These are phyloP conservation scores for Leuciscus waleckii DNA, from an alignment of 2,797 vertebrate genomes.

Conservation along the genomic window DNA sequence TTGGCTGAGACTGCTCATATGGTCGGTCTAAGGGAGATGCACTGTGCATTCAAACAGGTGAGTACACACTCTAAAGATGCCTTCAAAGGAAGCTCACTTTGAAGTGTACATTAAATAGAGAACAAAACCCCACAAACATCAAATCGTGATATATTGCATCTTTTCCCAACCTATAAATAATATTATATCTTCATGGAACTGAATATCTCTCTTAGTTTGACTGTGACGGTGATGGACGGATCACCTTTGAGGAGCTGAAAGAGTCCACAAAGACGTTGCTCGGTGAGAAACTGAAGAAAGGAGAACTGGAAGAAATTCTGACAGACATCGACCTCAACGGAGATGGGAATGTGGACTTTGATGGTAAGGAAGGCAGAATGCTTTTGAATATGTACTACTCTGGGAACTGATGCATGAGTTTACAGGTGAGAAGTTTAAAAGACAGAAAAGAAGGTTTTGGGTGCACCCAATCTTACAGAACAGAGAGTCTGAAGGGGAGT, in stretches of 20 bases:
- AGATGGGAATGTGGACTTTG: constrained; percentile 91
- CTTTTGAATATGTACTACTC: background rate
- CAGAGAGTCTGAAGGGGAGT: too few relatives aligned
- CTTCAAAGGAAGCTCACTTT: background rate
- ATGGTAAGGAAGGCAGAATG: constrained; percentile 79
- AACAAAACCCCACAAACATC: background rate
- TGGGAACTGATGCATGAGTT: background rate
- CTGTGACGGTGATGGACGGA: constrained; percentile 87
- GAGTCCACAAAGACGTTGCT: constrained; percentile 85
- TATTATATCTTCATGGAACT: background rate
- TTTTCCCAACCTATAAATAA: constrained; percentile 5
- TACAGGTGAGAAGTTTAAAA: background rate
- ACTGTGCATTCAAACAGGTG: constrained; percentile 87
- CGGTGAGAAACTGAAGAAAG: constrained; percentile 88
- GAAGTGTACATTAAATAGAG: constrained; percentile 13
- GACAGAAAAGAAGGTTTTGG: too few relatives aligned
- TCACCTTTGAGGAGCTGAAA: constrained; percentile 87
- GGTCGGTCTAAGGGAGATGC: constrained; percentile 91
- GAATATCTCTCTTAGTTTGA: constrained; percentile 83
- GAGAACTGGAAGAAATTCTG: constrained; percentile 92
- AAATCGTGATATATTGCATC: background rate
- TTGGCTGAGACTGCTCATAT: constrained; percentile 93
- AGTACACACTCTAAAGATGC: constrained; percentile 14
- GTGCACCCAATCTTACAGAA: too few relatives aligned
- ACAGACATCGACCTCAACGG: constrained; percentile 93